phyloP scores from a whole-genome alignment of 2,113 vertebrate genomes.

The Syngnathus floridae region DNA sequence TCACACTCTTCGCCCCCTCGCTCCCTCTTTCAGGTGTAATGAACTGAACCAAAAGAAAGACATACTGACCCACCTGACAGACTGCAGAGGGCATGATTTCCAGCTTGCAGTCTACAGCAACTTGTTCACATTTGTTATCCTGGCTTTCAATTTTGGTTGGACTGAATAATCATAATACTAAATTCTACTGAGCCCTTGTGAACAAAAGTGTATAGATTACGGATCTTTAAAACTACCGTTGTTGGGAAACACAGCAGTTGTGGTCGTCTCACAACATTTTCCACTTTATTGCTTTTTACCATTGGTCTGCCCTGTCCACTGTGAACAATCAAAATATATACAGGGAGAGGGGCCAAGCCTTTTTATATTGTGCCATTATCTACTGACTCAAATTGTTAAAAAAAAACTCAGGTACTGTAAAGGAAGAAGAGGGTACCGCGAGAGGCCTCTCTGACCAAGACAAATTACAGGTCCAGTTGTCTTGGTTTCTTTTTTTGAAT shows the following conservation, averaged over 20 bases:
- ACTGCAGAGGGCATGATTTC: not conserved
- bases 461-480: slow-evolving; percentile 48
- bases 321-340: slow-evolving; percentile 5
- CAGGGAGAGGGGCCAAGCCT: slow-evolving; percentile 26
- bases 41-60: not conserved
- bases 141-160: slow-evolving; percentile 13
- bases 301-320: slow-evolving; percentile 32
- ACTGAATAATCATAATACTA: slow-evolving; percentile 24
- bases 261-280: slow-evolving; percentile 1
- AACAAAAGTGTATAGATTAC: not conserved
- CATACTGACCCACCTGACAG: not conserved
- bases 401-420: slow-evolving; percentile 64
- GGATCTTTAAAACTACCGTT: not conserved
- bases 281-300: slow-evolving; percentile 25
- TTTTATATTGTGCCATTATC: slow-evolving; percentile 1
- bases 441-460: slow-evolving; percentile 35
- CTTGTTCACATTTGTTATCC: slow-evolving; percentile 22
- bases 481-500: slow-evolving; percentile 62
- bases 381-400: slow-evolving; percentile 33
- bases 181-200: slow-evolving; percentile 25
- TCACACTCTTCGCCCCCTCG: not conserved
- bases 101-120: not conserved
- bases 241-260: too few species aligned
- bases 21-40: slow-evolving; percentile 27
- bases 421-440: slow-evolving; percentile 47